Evolutionary conservation across 2,113 vertebrate genomes (phyloP).

Genomic region (Catagonus wagneri): DNA sequence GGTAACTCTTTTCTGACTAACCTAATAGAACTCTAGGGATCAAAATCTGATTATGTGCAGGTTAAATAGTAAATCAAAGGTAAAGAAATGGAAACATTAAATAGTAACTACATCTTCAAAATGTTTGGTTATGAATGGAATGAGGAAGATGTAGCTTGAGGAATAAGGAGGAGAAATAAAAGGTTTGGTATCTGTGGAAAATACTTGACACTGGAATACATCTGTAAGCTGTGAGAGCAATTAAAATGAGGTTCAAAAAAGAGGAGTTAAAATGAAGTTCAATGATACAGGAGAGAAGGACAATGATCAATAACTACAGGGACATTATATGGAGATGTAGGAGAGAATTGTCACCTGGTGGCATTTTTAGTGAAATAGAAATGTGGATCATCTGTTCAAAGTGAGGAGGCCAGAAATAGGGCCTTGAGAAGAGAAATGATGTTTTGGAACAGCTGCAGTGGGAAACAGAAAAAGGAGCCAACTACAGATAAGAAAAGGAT

Average conservation of each 20-base stretch:
- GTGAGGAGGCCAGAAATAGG: conserved; percentile 25
- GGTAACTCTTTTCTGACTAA: not conserved
- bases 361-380: conserved; percentile 19
- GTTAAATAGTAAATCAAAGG: not conserved
- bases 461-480: conserved; percentile 64
- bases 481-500: conserved; percentile 62
- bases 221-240: not conserved
- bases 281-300: not conserved
- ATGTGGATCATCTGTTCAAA: conserved; percentile 58
- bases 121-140: conserved; percentile 28
- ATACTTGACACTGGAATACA: not conserved
- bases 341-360: not conserved
- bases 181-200: not conserved
- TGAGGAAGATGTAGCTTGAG: not conserved
- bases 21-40: not conserved
- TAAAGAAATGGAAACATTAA: not conserved
- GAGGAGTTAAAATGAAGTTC: not conserved
- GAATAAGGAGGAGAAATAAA: not conserved
- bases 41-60: not conserved
- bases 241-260: no score
- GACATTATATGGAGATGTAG: not conserved
- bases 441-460: conserved; percentile 61
- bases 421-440: conserved; percentile 51
- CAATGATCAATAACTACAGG: conserved; percentile 10
- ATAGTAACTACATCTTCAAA: conserved; percentile 3